A percentile compares a stretch with the other conserved stretches of the same genome.
Conservation (phyloP, 2,113 vertebrate genomes). For the Tonatia bakeri region DNA sequence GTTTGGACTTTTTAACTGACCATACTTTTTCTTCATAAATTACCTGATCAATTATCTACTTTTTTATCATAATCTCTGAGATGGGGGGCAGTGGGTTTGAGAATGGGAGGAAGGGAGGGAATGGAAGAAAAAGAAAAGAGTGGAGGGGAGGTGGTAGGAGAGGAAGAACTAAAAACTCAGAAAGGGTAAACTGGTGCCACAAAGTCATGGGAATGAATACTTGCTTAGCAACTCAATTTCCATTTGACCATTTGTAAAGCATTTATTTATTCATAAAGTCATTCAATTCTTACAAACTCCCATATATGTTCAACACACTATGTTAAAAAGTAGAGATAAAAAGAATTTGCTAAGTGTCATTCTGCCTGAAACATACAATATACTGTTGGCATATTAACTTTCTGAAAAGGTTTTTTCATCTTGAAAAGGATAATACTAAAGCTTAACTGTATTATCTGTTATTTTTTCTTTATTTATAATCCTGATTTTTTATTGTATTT, state of each 20-base stretch:
- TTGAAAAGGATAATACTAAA: not conserved
- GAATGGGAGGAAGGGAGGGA: not conserved
- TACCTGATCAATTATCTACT: not conserved
- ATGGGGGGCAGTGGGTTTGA: accelerated
- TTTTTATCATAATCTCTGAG: not conserved
- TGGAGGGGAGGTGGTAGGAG: not conserved
- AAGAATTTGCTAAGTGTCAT: not conserved
- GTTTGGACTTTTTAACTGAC: not conserved
- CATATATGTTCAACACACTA: not conserved
- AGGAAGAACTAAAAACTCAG: not conserved
- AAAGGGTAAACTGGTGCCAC: not conserved
- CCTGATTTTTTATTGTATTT: not conserved
- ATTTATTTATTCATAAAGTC: constrained; percentile 13
- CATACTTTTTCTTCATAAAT: not conserved
- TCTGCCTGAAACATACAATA: not conserved
- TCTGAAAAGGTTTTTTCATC: not conserved
- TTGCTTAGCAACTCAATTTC: not conserved
- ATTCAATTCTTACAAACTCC: not conserved
- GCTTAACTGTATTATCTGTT: not conserved
- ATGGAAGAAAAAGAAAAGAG: not conserved
- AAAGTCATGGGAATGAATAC: not conserved
- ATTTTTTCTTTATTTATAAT: not conserved
- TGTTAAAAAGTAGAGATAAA: not conserved
- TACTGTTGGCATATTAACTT: not conserved
- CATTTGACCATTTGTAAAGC: not conserved